phyloP scores from a whole-genome alignment of 2,797 vertebrate species.

The Periparus ater region DNA sequence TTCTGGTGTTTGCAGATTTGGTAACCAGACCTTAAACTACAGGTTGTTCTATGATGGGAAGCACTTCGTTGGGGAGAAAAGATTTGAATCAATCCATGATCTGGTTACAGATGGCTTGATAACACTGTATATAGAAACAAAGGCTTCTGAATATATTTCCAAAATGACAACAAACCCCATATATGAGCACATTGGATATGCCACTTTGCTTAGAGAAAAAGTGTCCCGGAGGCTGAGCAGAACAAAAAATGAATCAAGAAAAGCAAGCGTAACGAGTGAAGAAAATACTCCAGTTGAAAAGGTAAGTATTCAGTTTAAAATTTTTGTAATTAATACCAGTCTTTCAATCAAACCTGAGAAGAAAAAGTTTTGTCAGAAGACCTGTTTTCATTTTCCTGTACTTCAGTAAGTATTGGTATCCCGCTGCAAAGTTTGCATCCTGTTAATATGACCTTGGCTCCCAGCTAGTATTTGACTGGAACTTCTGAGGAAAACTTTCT shows the following conservation, averaged over 20 bases:
- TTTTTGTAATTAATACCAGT: background rate
- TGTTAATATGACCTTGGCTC: background rate
- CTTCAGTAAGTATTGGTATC: background rate
- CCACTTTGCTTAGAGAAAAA: conserved; percentile 93
- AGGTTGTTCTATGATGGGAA: conserved; percentile 97
- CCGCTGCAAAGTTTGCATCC: background rate
- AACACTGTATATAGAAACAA: conserved; percentile 96
- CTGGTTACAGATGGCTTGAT: conserved; percentile 97
- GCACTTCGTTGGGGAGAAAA: conserved; percentile 98
- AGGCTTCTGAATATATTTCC: conserved; percentile 97
- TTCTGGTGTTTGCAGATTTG: conserved; percentile 81
- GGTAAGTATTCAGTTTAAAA: conserved; percentile 74
- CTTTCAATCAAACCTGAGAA: background rate
- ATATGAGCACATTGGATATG: conserved; percentile 95
- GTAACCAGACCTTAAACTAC: conserved; percentile 96
- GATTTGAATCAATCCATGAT: conserved; percentile 97
- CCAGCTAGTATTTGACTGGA: background rate
- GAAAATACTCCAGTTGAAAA: conserved; percentile 81
- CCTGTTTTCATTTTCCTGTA: background rate
- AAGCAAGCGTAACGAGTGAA: conserved; percentile 87
- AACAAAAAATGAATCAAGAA: conserved; percentile 84
- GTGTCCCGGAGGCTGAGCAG: conserved; percentile 87
- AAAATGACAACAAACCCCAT: conserved; percentile 99
- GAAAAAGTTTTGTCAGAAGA: background rate
- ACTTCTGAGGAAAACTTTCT: background rate